A percentile compares a stretch with the other conserved stretches of the same genome.
These are phyloP conservation scores for Serripes groenlandicus DNA, from an alignment of 2,888 invertebrate species.

Conservation along the genomic window DNA sequence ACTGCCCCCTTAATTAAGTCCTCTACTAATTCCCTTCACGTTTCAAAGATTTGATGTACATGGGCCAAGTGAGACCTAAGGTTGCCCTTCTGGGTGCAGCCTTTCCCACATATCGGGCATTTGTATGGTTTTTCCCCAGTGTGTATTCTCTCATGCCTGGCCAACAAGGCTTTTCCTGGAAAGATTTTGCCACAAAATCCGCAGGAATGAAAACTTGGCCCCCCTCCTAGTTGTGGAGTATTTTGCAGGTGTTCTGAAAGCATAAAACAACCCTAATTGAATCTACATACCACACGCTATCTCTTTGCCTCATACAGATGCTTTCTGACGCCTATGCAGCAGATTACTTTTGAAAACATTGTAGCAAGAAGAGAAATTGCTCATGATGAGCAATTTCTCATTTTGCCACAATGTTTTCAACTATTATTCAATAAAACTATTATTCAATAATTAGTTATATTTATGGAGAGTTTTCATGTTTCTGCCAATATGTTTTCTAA, in stretches of 20 bases:
- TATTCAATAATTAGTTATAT: too few species aligned
- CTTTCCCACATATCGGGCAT: slow-evolving; percentile 23
- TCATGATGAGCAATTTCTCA: too few species aligned
- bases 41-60: too few species aligned
- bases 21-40: too few species aligned
- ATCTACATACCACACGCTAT: too few species aligned
- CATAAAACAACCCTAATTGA: background rate
- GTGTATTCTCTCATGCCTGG: slow-evolving; percentile 24
- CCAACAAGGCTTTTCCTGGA: background rate
- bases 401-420: too few species aligned
- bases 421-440: too few species aligned
- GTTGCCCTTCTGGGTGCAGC: slow-evolving; percentile 34
- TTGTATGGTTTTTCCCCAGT: slow-evolving; percentile 12
- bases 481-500: background rate
- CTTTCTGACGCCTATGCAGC: too few species aligned
- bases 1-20: too few species aligned
- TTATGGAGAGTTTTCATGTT: too few species aligned
- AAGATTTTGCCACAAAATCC: slow-evolving; percentile 20
- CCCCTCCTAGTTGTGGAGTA: background rate
- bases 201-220: slow-evolving; percentile 1
- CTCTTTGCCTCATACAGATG: too few species aligned
- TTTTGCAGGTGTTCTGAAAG: background rate
- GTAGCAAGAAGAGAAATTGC: background rate
- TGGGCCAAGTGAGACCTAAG: too few species aligned
- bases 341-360: background rate